Conservation (phyloP, 2,797 vertebrate species). For the Perodicticus potto region DNA sequence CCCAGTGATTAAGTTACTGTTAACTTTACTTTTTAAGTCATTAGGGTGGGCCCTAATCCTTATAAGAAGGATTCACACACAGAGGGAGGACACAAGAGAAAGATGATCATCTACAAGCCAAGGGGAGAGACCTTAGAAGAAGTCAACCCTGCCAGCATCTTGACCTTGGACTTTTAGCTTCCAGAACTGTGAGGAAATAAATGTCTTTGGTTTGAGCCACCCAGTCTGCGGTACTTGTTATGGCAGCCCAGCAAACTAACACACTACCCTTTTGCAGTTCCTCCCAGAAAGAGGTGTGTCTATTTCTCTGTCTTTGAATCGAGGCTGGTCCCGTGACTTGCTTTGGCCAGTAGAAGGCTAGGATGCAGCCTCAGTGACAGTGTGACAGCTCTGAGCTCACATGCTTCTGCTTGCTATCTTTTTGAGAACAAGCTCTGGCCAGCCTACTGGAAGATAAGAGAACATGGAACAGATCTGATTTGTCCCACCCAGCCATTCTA, state of each 20-base stretch:
- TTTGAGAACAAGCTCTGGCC: neutral
- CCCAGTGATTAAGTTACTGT: no score
- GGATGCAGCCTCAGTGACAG: neutral
- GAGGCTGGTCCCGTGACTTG: neutral
- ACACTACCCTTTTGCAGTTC: neutral
- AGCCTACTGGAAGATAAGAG: neutral
- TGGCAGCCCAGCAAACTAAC: neutral
- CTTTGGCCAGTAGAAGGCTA: neutral
- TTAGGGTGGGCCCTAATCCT: neutral
- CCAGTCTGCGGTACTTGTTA: neutral
- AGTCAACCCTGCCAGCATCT: neutral
- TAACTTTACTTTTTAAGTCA: neutral
- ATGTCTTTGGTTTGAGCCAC: neutral
- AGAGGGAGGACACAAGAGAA: neutral
- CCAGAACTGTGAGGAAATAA: neutral
- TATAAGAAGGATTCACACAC: neutral
- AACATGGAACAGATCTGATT: neutral
- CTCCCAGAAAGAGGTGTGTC: neutral
- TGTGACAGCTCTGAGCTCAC: neutral
- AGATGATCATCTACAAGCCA: neutral
- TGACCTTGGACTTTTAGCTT: neutral
- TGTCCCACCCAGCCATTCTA: neutral
- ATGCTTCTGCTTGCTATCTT: neutral
- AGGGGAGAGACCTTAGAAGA: neutral
- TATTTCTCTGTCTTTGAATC: neutral